Conservation (phyloP, 2,797 vertebrate genomes). For the Valencia hispanica region DNA sequence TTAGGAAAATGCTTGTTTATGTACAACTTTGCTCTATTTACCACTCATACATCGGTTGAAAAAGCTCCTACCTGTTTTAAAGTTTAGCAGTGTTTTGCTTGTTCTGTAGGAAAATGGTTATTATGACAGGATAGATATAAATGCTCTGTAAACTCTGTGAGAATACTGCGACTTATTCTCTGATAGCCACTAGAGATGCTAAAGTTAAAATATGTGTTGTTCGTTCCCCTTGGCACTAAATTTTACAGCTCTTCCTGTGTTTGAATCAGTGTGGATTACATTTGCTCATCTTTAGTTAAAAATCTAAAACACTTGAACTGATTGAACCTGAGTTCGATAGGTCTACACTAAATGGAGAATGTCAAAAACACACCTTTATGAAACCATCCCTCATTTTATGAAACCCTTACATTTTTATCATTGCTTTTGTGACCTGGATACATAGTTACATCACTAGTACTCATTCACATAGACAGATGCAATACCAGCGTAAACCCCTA, state of each 20-base stretch:
- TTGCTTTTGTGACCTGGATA: background rate
- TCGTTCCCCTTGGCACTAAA: background rate
- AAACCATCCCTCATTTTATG: background rate
- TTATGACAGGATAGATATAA: background rate
- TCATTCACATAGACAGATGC: conserved; percentile 18
- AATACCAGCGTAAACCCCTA: conserved; percentile 7
- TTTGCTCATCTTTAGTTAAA: background rate
- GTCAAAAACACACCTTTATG: background rate
- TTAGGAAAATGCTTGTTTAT: background rate
- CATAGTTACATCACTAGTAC: background rate
- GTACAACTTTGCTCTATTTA: background rate
- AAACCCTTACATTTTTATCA: background rate
- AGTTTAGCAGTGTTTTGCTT: background rate
- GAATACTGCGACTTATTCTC: background rate
- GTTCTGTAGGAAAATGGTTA: background rate
- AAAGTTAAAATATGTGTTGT: background rate
- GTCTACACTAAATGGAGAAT: background rate
- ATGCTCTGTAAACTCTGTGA: background rate
- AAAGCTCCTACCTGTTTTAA: background rate
- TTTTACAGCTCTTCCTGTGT: background rate
- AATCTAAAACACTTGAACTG: background rate
- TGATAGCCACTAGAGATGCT: background rate
- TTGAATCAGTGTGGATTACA: background rate
- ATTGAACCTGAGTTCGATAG: background rate
- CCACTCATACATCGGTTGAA: background rate